Evolutionary conservation across 2,113 vertebrate genomes (phyloP).

Genomic region (Sturnus vulgaris): DNA sequence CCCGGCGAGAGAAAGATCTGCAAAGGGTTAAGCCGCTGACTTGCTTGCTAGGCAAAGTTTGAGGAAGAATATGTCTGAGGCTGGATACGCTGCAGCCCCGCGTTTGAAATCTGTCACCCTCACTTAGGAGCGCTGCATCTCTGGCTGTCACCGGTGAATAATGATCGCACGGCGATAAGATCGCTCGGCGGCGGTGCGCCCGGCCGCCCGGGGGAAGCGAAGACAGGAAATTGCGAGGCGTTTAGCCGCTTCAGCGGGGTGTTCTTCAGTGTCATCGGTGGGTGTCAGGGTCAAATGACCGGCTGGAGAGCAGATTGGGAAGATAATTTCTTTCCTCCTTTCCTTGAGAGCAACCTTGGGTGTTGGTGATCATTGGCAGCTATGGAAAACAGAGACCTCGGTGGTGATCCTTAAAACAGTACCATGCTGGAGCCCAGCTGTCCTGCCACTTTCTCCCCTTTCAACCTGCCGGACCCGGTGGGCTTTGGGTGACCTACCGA

Average conservation of each 20-base stretch:
- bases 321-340: neutral
- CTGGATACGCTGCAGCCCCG: slow-evolving; percentile 23
- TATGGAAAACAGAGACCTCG: slow-evolving; percentile 68
- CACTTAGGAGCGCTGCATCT: slow-evolving; percentile 25
- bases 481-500: slow-evolving; percentile 72
- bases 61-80: neutral
- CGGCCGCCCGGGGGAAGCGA: neutral
- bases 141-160: slow-evolving; percentile 38
- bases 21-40: slow-evolving; percentile 71
- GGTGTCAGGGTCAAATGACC: slow-evolving; percentile 21
- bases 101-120: slow-evolving; percentile 57
- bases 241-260: neutral
- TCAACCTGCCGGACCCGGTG: slow-evolving; percentile 73
- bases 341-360: neutral
- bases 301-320: neutral
- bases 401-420: slow-evolving; percentile 71
- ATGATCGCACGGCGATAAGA: slow-evolving; percentile 20
- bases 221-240: slow-evolving; percentile 8
- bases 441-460: slow-evolving; percentile 56
- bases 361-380: slow-evolving; percentile 42
- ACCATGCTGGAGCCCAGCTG: slow-evolving; percentile 69
- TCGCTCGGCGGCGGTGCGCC: slow-evolving; percentile 12
- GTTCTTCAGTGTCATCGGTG: slow-evolving; percentile 9
- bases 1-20: neutral
- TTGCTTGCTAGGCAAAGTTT: slow-evolving; percentile 46